Evolutionary conservation across 2,113 vertebrate species (phyloP).

Genomic region (Notiomystis cincta): DNA sequence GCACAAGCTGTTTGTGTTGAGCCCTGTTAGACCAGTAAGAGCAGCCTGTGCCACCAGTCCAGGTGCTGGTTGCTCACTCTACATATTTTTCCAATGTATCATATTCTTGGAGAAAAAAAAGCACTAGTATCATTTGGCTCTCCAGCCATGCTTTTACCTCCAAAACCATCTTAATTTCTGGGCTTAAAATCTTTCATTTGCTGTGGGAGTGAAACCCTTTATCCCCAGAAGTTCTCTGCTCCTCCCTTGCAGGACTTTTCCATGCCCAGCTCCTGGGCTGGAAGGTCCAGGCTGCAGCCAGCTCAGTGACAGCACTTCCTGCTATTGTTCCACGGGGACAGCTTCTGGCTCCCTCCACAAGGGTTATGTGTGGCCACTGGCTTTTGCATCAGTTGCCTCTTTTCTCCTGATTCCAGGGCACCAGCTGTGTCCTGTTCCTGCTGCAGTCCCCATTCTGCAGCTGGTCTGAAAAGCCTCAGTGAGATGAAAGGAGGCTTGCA

Average conservation of each 20-base stretch:
- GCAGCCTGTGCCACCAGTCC: accelerated
- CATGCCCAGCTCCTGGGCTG: neutral
- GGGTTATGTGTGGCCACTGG: accelerated
- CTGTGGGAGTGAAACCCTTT: neutral
- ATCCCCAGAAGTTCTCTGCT: neutral
- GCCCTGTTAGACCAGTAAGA: neutral
- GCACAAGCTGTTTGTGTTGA: neutral
- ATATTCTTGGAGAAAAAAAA: neutral
- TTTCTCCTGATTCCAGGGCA: neutral
- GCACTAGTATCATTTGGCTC: neutral
- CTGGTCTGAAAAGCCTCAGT: neutral
- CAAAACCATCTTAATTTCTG: neutral
- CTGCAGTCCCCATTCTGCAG: neutral
- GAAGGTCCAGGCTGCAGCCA: neutral
- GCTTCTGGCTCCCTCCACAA: neutral
- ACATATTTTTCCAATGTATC: neutral
- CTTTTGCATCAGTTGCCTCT: neutral
- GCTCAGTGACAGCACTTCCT: neutral
- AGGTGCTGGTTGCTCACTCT: neutral
- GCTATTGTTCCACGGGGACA: neutral
- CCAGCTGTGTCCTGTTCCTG: neutral
- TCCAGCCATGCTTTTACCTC: neutral
- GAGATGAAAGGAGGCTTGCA: neutral
- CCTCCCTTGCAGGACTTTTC: neutral
- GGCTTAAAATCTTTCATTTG: neutral